Percentiles rank a stretch among this genome's conserved stretches.
phyloP scores from a whole-genome alignment of 2,113 vertebrate species.

The Ptyas mucosa region DNA sequence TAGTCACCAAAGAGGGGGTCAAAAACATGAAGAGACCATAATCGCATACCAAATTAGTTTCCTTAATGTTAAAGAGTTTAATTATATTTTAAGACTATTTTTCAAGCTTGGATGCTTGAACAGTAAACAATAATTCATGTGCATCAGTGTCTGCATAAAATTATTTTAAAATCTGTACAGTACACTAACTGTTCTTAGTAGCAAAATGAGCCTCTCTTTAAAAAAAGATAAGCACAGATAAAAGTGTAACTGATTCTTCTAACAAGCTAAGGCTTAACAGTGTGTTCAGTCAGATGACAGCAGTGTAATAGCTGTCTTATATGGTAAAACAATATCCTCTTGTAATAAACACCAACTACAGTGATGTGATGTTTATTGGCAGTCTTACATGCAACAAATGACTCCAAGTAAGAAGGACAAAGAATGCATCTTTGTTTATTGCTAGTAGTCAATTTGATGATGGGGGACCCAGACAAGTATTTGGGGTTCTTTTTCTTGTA shows the following conservation, averaged over 20 bases:
- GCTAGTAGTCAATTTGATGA: background rate
- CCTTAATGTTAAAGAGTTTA: constrained; percentile 9
- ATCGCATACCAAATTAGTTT: background rate
- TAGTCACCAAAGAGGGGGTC: background rate
- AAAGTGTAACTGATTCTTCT: constrained; percentile 20
- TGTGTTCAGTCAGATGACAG: constrained; percentile 8
- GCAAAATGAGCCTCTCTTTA: constrained; percentile 31
- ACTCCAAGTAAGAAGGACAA: background rate
- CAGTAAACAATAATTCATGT: background rate
- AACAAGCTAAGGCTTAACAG: background rate
- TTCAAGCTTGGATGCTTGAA: constrained; percentile 13
- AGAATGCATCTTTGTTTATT: background rate
- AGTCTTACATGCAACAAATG: background rate
- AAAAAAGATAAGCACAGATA: constrained; percentile 32
- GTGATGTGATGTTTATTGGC: constrained; percentile 7
- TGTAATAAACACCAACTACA: constrained; percentile 1
- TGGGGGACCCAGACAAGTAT: background rate
- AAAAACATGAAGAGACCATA: background rate
- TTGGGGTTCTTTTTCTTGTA: background rate
- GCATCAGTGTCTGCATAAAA: background rate
- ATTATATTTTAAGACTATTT: background rate
- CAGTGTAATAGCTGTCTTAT: background rate
- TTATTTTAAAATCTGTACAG: constrained; percentile 29
- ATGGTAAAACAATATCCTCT: background rate
- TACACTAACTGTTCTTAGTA: constrained; percentile 13